Percentiles rank a stretch among this genome's conserved stretches.
phyloP scores from a whole-genome alignment of 1,140 invertebrate genomes.

The Papilio dardanus region DNA sequence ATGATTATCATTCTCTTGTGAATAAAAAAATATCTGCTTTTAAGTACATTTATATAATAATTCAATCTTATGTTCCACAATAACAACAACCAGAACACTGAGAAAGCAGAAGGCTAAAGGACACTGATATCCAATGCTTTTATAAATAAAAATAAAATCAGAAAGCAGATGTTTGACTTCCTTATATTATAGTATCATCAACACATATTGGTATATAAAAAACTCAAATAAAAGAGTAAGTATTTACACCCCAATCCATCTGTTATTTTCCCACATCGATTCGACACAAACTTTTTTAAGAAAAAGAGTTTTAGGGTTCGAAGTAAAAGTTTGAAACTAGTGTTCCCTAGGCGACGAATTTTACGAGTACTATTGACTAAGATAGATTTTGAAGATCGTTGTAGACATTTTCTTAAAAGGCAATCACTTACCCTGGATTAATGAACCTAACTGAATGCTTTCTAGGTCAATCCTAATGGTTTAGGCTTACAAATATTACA shows the following conservation, averaged over 20 bases:
- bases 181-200: background rate
- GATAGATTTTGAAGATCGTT: background rate
- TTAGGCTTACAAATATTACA: background rate
- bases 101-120: no score
- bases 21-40: no score
- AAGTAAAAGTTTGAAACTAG: slow-evolving; percentile 6
- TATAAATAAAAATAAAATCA: background rate
- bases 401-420: background rate
- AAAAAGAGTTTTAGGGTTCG: slow-evolving; percentile 27
- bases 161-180: background rate
- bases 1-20: no score
- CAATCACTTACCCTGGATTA: slow-evolving; percentile 3
- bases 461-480: background rate
- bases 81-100: no score
- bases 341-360: slow-evolving; percentile 21
- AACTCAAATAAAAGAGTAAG: slow-evolving; percentile 23
- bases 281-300: slow-evolving; percentile 24
- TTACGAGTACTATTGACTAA: slow-evolving; percentile 15
- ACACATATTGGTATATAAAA: background rate
- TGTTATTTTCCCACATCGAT: slow-evolving; percentile 32
- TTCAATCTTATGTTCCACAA: no score
- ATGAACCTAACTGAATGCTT: background rate
- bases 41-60: no score
- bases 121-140: no score
- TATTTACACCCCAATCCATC: slow-evolving; percentile 1